Evolutionary conservation across 2,797 vertebrate species (phyloP).

Genomic region (Hydrocynus forskahlii): DNA sequence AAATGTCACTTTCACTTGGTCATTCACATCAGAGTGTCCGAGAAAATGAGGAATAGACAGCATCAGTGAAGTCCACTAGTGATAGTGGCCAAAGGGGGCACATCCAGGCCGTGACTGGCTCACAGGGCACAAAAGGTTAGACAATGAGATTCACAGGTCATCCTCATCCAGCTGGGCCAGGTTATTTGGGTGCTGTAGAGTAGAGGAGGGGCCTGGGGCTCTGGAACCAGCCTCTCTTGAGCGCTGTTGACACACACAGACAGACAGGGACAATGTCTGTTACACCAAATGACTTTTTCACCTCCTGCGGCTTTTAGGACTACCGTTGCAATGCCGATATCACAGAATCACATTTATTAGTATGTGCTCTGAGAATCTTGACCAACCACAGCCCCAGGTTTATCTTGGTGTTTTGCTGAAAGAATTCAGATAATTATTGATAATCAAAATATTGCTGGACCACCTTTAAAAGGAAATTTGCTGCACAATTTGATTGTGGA

Average conservation of each 20-base stretch:
- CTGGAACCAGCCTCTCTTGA: slow-evolving; percentile 73
- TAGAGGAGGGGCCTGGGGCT: slow-evolving; percentile 60
- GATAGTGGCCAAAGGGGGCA: not conserved
- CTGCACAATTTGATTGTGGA: no score
- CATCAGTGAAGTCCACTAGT: slow-evolving; percentile 39
- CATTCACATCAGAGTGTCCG: slow-evolving; percentile 49
- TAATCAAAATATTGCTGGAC: no score
- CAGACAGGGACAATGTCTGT: slow-evolving; percentile 18
- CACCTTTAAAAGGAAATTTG: no score
- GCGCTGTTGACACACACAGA: slow-evolving; percentile 65
- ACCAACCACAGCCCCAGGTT: no score
- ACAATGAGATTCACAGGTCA: slow-evolving; percentile 80
- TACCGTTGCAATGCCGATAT: no score
- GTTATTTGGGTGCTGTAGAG: slow-evolving; percentile 78
- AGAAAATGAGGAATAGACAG: slow-evolving; percentile 45
- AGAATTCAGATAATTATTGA: no score
- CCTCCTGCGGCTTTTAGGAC: not conserved
- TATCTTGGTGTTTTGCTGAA: no score
- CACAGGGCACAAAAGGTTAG: slow-evolving; percentile 45
- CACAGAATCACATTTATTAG: no score
- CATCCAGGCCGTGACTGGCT: slow-evolving; percentile 53
- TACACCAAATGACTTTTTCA: not conserved
- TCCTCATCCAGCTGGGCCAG: slow-evolving; percentile 88
- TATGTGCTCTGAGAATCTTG: no score
- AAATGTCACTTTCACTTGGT: slow-evolving; percentile 51